Evolutionary conservation across 2,888 invertebrate genomes (phyloP).

Genomic region (Charanyca ferruginea): DNA sequence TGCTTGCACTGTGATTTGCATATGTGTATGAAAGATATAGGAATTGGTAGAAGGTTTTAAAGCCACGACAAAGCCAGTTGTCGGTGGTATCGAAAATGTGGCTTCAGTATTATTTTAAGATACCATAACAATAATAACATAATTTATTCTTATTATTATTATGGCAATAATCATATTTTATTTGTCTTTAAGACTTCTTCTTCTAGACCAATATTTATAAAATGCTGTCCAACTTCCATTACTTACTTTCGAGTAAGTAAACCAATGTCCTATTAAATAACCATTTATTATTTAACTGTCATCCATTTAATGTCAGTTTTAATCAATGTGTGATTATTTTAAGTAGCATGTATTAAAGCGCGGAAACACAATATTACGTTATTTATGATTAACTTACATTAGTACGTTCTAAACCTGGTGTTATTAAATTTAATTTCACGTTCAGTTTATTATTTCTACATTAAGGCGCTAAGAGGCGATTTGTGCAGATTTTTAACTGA

Average conservation of each 20-base stretch:
- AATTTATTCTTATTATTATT: not conserved
- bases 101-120: not conserved
- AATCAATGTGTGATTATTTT: constrained; percentile 20
- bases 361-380: constrained; percentile 9
- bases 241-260: not conserved
- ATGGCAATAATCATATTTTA: not conserved
- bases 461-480: too few species aligned
- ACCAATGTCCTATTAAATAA: constrained; percentile 3
- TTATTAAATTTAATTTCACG: constrained; percentile 2
- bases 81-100: not conserved
- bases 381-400: constrained; percentile 14
- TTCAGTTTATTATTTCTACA: not conserved
- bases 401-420: not conserved
- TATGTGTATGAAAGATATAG: constrained; percentile 22
- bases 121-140: not conserved
- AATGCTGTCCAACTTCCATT: not conserved
- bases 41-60: not conserved
- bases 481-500: too few species aligned
- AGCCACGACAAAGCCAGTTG: not conserved
- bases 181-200: not conserved
- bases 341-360: not conserved
- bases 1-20: constrained; percentile 19
- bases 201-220: not conserved
- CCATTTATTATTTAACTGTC: constrained; percentile 20
- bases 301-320: constrained; percentile 2